Evolutionary conservation across 2,888 invertebrate species (phyloP).

Genomic region (Agonum fuliginosum): DNA sequence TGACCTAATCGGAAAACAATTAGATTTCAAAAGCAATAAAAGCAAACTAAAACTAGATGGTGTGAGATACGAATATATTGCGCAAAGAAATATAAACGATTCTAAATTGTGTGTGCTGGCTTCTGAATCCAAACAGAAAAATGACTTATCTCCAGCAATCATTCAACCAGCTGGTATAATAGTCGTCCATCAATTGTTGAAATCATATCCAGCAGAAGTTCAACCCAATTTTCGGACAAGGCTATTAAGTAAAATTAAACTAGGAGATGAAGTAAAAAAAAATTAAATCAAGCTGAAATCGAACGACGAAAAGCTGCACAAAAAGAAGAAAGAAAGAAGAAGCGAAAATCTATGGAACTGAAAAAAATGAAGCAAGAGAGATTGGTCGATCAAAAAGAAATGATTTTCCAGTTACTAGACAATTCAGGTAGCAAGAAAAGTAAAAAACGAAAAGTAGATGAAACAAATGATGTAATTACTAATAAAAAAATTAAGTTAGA

Average conservation of each 20-base stretch:
- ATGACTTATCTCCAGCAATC: conserved; percentile 16
- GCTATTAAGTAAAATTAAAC: conserved; percentile 65
- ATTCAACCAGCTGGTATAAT: conserved; percentile 55
- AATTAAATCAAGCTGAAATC: conserved; percentile 61
- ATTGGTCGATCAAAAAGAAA: conserved; percentile 55
- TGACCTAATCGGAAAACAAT: conserved; percentile 45
- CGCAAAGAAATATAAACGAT: conserved; percentile 10
- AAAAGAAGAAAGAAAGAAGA: conserved; percentile 58
- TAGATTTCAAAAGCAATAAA: conserved; percentile 49
- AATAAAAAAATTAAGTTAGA: conserved; percentile 53
- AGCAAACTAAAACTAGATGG: conserved; percentile 46
- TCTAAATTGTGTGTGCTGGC: conserved; percentile 42
- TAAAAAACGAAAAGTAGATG: conserved; percentile 23
- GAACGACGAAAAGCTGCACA: conserved; percentile 21
- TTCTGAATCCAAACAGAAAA: conserved; percentile 31
- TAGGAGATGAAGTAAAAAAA: conserved; percentile 64
- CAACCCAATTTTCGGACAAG: conserved; percentile 59
- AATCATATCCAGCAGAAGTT: conserved; percentile 41
- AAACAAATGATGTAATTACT: conserved; percentile 10
- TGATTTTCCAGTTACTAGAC: conserved; percentile 62
- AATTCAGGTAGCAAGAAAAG: no score
- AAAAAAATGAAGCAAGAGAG: conserved; percentile 22
- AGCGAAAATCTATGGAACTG: conserved; percentile 35
- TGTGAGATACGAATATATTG: conserved; percentile 55
- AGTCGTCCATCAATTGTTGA: conserved; percentile 54